phyloP scores from a whole-genome alignment of 2,888 invertebrate genomes.

The Sympetrum striolatum region DNA sequence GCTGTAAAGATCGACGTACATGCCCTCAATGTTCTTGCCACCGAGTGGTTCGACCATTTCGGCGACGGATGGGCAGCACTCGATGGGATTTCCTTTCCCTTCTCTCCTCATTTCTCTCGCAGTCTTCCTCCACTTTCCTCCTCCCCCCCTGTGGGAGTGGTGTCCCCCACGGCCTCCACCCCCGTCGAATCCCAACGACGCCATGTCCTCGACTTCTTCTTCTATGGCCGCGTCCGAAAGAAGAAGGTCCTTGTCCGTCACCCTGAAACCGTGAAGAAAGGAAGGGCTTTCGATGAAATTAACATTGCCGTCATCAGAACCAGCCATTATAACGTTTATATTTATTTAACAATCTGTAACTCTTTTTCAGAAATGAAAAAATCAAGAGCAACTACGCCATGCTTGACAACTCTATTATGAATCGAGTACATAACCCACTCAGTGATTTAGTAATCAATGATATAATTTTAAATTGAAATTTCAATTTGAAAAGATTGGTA shows the following conservation, averaged over 20 bases:
- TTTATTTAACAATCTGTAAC: background rate
- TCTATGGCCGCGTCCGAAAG: slow-evolving; percentile 22
- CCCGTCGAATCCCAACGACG: slow-evolving; percentile 48
- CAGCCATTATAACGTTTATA: background rate
- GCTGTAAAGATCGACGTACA: slow-evolving; percentile 76
- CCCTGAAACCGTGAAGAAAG: background rate
- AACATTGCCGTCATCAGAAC: background rate
- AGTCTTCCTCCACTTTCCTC: slow-evolving; percentile 58
- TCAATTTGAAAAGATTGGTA: too few relatives aligned
- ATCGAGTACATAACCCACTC: too few relatives aligned
- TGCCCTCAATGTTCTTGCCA: slow-evolving; percentile 75
- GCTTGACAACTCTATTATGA: too few relatives aligned
- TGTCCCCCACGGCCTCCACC: slow-evolving; percentile 49
- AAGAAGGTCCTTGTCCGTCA: slow-evolving; percentile 6
- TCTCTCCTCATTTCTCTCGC: background rate
- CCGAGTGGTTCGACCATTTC: slow-evolving; percentile 80
- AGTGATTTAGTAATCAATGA: too few relatives aligned
- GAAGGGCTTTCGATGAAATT: background rate
- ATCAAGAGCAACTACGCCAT: too few relatives aligned
- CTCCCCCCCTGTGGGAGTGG: slow-evolving; percentile 45
- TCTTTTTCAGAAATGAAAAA: background rate
- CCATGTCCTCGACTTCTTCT: slow-evolving; percentile 10
- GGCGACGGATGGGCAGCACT: slow-evolving; percentile 82
- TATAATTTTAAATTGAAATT: too few relatives aligned
- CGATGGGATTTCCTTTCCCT: slow-evolving; percentile 62